Percentiles rank a stretch among this genome's conserved stretches.
These are phyloP conservation scores for Cebus imitator DNA, from an alignment of 2,113 vertebrate genomes.

Conservation along the genomic window DNA sequence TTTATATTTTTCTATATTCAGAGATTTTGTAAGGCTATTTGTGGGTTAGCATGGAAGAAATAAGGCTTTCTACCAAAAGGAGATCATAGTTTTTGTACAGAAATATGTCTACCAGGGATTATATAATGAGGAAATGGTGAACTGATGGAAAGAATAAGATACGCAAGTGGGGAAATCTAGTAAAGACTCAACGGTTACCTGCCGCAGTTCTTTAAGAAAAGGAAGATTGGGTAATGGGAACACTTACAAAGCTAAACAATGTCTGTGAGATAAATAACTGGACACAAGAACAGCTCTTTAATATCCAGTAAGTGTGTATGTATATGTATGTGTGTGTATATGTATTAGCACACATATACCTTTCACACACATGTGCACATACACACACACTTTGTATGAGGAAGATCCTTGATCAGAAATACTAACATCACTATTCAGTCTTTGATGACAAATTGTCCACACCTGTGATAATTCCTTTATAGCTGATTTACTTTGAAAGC, in stretches of 20 bases:
- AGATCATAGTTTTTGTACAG: background rate
- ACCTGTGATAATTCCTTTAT: background rate
- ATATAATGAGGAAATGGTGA: background rate
- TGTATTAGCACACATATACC: background rate
- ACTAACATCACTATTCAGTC: background rate
- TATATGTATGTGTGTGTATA: no score
- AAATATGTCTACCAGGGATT: background rate
- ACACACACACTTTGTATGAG: no score
- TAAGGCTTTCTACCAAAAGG: background rate
- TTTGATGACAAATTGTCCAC: background rate
- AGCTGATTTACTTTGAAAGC: background rate
- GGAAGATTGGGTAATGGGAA: background rate
- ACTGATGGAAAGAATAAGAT: background rate
- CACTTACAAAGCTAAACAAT: background rate
- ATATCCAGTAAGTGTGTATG: accelerated
- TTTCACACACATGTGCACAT: no score
- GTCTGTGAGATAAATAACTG: accelerated
- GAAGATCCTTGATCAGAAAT: background rate
- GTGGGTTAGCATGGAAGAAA: background rate
- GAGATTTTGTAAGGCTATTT: background rate
- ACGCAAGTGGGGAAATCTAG: background rate
- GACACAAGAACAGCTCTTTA: background rate
- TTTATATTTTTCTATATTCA: background rate
- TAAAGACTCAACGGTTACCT: background rate
- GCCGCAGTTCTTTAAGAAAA: background rate